phyloP scores from a whole-genome alignment of 2,797 vertebrate genomes.

The Enoplosus armatus region DNA sequence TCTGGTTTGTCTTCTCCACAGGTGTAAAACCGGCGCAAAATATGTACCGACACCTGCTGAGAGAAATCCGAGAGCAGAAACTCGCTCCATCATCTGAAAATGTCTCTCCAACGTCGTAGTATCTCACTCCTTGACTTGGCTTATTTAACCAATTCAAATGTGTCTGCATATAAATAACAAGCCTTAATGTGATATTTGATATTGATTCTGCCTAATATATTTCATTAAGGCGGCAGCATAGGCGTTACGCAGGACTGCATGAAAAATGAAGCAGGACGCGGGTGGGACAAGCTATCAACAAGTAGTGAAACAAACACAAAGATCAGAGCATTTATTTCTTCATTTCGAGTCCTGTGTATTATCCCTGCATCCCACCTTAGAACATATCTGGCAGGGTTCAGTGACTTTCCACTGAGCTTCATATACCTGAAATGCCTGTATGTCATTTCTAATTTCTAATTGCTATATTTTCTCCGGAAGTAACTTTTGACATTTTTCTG shows the following conservation, averaged over 20 bases:
- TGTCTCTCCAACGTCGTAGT: too few species aligned
- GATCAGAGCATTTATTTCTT: neutral
- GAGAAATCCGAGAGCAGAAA: neutral
- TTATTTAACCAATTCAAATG: too few species aligned
- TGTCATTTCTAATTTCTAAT: too few species aligned
- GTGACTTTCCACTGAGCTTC: too few species aligned
- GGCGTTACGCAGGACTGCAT: too few species aligned
- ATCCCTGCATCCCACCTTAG: neutral
- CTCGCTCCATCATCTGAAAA: neutral
- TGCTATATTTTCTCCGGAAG: too few species aligned
- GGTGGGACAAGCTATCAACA: too few species aligned
- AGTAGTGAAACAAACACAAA: neutral
- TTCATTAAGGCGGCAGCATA: slow-evolving; percentile 13
- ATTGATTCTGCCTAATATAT: slow-evolving; percentile 12
- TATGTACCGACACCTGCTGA: neutral
- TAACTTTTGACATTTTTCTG: too few species aligned
- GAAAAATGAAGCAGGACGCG: too few species aligned
- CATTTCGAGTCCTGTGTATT: neutral
- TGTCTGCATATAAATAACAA: neutral
- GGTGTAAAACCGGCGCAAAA: neutral
- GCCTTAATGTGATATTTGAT: neutral
- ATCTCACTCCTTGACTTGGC: too few species aligned
- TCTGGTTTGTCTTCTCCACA: too few species aligned
- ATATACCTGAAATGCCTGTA: neutral
- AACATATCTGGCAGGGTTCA: neutral